Evolutionary conservation across 2,113 vertebrate genomes (phyloP), one percentile per base, ranked within the genome.

Genomic region (Alosa alosa): DNA sequence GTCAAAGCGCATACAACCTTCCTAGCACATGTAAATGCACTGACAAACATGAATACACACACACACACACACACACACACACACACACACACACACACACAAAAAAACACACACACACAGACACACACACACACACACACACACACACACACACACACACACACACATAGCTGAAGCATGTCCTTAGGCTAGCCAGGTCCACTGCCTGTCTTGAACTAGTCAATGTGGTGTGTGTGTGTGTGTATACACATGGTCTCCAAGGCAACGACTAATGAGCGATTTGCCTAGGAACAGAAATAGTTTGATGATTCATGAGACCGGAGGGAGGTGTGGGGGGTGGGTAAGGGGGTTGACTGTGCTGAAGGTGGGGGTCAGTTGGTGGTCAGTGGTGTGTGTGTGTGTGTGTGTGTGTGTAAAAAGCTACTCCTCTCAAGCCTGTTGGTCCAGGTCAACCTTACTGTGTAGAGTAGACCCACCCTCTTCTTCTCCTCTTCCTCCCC

Each of bases 201-300:
- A 75, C 31, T 75, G 68, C 31, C n/a, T 36, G 25, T 75, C 25
- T 78, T 78, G 31, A 78, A 78, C 72, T 36, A 78, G 91, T 89
- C 92, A 92, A 91, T 91, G 88, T 68, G 49, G 52, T 47, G 52
- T 82, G 81, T 46, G 49, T 86, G 55, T 86, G 45, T 68, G 45
- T 72, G 45, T 86, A 15, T 10, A 5, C 31, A 6, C n/a, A 2
- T 18, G 46, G 87, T 85, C 83, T 83, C 87, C 81, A 72, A 46
- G 68, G 84, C 15, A 50, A 88, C n/a, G 47, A 50, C 39, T 83
- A 82, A 83, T 84, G 64, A 85, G 25, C n/a, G 84, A 44, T 41
- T 36, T 25, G 39, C n/a, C 49, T 83, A 47, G 6, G 81, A 83
- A 78, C 81, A 72, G 39, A 44, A 78, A 85, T 88, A 78, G 60